phyloP scores from a whole-genome alignment of 1,140 invertebrate species.

The Brachionus paranguensis region DNA sequence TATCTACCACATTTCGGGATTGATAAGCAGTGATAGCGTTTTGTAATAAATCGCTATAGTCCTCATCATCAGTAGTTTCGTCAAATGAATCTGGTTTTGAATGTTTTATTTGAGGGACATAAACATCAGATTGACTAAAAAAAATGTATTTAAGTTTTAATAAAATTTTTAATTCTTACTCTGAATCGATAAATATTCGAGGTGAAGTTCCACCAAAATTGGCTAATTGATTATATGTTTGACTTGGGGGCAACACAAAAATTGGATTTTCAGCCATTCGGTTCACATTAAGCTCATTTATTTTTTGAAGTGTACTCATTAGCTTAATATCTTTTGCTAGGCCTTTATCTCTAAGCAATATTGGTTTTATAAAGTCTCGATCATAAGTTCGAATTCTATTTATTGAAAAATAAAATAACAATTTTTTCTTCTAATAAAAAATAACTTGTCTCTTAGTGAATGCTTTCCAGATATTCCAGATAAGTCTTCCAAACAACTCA shows the following conservation, averaged over 20 bases:
- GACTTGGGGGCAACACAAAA: slow-evolving; percentile 11
- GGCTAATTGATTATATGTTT: background rate
- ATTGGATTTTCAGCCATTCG: slow-evolving; percentile 30
- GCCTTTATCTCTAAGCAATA: slow-evolving; percentile 3
- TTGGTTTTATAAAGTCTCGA: slow-evolving; percentile 21
- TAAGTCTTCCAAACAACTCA: slow-evolving; percentile 38
- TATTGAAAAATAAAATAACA: too few species aligned
- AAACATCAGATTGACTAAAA: background rate
- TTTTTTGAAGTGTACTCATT: slow-evolving; percentile 34
- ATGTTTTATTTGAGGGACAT: background rate
- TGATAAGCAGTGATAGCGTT: background rate
- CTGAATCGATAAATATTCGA: background rate
- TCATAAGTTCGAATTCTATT: slow-evolving; percentile 12
- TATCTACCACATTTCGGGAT: background rate
- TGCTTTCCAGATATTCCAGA: background rate
- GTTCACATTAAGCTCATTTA: slow-evolving; percentile 24
- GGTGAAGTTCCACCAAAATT: background rate
- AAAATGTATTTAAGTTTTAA: background rate
- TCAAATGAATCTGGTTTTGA: background rate
- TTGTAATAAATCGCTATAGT: background rate
- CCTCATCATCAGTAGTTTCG: background rate
- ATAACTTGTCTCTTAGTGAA: slow-evolving; percentile 37
- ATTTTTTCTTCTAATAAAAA: background rate
- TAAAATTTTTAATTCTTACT: background rate
- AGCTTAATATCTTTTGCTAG: slow-evolving; percentile 13